Conservation (phyloP, 2,888 invertebrate genomes). For the Priocnemis perturbator region DNA sequence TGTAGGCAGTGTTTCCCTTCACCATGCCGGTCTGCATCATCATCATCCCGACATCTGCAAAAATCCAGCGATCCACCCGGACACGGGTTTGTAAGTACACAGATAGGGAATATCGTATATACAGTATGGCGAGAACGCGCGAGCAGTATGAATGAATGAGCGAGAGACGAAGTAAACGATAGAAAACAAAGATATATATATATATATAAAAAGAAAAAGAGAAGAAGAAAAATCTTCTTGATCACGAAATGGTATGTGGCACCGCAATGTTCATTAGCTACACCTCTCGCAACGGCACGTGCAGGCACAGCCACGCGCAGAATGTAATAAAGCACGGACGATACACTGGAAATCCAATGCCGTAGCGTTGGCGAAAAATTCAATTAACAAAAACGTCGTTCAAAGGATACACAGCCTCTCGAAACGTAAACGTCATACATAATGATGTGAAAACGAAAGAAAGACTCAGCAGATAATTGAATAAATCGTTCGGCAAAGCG, state of each 20-base stretch:
- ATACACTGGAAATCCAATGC: too few species aligned
- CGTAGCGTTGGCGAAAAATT: too few species aligned
- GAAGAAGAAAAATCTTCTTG: background rate
- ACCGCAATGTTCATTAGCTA: background rate
- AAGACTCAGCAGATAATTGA: too few species aligned
- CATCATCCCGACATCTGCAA: slow-evolving; percentile 97
- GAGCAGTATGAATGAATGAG: background rate
- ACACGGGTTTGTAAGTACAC: slow-evolving; percentile 47
- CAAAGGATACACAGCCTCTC: too few species aligned
- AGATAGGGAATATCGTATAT: slow-evolving; percentile 25
- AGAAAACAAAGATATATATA: too few species aligned
- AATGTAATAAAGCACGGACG: too few species aligned
- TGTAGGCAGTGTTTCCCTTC: slow-evolving; percentile 89
- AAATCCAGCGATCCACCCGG: slow-evolving; percentile 75
- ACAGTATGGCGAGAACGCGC: background rate
- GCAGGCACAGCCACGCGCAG: too few species aligned
- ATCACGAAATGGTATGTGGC: background rate
- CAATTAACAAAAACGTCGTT: too few species aligned
- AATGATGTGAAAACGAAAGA: too few species aligned
- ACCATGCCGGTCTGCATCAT: slow-evolving; percentile 98
- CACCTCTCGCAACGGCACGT: slow-evolving; percentile 8
- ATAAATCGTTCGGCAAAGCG: too few species aligned
- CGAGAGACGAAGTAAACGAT: background rate
- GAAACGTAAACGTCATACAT: too few species aligned
- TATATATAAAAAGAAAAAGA: background rate